These are phyloP conservation scores for Anthophora plumipes DNA, from an alignment of 2,888 invertebrate genomes.

Conservation along the genomic window DNA sequence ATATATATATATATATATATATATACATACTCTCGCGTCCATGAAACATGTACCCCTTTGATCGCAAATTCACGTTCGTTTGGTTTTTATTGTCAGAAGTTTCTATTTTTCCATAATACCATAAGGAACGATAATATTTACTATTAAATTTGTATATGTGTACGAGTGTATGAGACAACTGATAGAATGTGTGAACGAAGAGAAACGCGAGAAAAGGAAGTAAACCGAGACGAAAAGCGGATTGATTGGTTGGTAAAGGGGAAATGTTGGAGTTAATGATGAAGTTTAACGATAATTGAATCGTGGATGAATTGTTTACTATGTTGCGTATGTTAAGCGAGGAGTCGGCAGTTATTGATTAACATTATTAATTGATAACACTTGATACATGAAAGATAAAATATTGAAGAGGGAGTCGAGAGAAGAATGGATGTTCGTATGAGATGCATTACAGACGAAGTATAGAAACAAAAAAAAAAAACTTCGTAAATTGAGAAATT, in stretches of 20 bases:
- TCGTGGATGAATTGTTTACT: slow-evolving; percentile 68
- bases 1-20: too few species aligned
- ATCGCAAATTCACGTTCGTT: slow-evolving; percentile 82
- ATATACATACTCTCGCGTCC: slow-evolving; percentile 2
- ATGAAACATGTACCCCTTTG: slow-evolving; percentile 62
- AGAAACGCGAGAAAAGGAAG: slow-evolving; percentile 1
- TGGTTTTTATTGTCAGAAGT: slow-evolving; percentile 84
- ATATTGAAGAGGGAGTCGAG: neutral
- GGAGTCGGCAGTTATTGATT: slow-evolving; percentile 74
- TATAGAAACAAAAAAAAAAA: neutral
- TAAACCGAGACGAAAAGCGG: slow-evolving; percentile 29
- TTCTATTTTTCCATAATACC: slow-evolving; percentile 85
- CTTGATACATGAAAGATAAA: slow-evolving; percentile 6
- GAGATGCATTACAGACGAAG: slow-evolving; percentile 4
- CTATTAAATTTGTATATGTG: slow-evolving; percentile 75
- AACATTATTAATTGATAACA: slow-evolving; percentile 54
- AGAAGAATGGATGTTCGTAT: neutral
- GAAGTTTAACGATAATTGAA: slow-evolving; percentile 42
- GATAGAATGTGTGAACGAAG: neutral
- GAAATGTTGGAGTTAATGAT: neutral
- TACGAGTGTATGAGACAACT: slow-evolving; percentile 23
- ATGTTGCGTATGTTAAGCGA: slow-evolving; percentile 64
- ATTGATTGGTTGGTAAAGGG: neutral
- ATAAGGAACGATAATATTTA: slow-evolving; percentile 82
- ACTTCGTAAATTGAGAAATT: too few species aligned